These are phyloP conservation scores for Chionis minor DNA, from an alignment of 2,113 vertebrate genomes.

Conservation along the genomic window DNA sequence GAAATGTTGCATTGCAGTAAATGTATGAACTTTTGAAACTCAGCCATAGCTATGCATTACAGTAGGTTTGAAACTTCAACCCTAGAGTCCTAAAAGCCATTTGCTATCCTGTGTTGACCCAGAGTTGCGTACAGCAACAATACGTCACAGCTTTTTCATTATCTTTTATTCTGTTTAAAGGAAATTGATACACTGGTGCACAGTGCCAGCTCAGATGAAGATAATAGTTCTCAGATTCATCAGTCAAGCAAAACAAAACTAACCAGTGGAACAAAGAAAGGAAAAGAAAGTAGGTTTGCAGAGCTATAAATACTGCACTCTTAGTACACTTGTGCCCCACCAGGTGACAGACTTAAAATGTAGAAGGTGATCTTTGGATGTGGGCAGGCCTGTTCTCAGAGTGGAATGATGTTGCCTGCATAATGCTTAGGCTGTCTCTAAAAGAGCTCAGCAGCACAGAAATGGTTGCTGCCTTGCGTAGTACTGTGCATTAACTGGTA, in stretches of 20 bases:
- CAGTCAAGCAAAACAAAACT: constrained; percentile 31
- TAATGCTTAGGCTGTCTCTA: background rate
- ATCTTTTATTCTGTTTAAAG: constrained; percentile 62
- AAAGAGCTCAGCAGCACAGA: background rate
- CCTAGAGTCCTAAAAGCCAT: background rate
- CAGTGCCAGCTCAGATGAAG: constrained; percentile 53
- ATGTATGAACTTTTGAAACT: background rate
- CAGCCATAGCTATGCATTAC: background rate
- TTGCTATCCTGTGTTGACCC: background rate
- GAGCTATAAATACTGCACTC: background rate
- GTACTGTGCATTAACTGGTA: background rate
- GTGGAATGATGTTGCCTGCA: fast-evolving
- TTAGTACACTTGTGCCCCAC: background rate
- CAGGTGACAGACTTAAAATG: background rate
- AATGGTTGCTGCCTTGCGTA: background rate
- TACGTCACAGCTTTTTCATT: constrained; percentile 12
- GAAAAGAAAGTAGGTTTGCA: constrained; percentile 65
- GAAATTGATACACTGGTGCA: constrained; percentile 37
- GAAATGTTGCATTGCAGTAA: background rate
- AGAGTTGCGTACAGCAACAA: background rate
- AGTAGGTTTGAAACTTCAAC: background rate
- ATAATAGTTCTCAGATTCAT: constrained; percentile 24
- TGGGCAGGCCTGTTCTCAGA: background rate
- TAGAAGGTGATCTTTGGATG: background rate
- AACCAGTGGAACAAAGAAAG: constrained; percentile 38